Percentiles rank a stretch among this genome's conserved stretches.
Conservation (phyloP, 2,797 vertebrate species). For the Falco cherrug region DNA sequence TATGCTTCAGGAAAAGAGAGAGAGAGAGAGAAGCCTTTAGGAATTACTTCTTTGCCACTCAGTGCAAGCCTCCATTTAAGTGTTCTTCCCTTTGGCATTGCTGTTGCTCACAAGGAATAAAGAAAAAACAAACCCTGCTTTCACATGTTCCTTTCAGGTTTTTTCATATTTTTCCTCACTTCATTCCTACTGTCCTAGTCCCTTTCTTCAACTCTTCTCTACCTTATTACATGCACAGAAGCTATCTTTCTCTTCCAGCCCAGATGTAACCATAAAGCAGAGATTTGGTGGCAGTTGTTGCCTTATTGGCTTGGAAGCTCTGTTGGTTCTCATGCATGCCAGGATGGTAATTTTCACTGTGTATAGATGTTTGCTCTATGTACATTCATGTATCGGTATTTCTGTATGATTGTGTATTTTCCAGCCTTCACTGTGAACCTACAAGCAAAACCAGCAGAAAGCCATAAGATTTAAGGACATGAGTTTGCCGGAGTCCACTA, state of each 20-base stretch:
- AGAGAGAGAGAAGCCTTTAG: neutral
- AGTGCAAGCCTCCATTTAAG: neutral
- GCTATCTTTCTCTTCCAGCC: neutral
- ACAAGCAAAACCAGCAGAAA: neutral
- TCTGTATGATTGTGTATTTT: neutral
- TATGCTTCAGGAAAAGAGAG: neutral
- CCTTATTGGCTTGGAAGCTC: neutral
- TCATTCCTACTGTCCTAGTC: neutral
- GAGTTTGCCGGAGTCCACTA: neutral
- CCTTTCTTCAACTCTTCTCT: neutral
- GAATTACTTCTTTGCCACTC: conserved; percentile 31
- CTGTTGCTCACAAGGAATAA: neutral
- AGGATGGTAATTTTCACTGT: neutral
- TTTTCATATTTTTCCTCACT: neutral
- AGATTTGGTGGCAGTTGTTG: neutral
- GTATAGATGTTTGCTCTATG: neutral
- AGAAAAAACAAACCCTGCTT: neutral
- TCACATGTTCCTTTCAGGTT: neutral
- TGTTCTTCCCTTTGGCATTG: conserved; percentile 25
- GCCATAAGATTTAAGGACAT: neutral
- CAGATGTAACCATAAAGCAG: neutral
- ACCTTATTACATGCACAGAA: neutral
- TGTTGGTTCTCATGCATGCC: neutral
- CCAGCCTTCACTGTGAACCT: neutral
- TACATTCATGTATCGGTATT: neutral